Conservation (phyloP, 2,797 vertebrate genomes). For the Amblyopsis hoosieri region DNA sequence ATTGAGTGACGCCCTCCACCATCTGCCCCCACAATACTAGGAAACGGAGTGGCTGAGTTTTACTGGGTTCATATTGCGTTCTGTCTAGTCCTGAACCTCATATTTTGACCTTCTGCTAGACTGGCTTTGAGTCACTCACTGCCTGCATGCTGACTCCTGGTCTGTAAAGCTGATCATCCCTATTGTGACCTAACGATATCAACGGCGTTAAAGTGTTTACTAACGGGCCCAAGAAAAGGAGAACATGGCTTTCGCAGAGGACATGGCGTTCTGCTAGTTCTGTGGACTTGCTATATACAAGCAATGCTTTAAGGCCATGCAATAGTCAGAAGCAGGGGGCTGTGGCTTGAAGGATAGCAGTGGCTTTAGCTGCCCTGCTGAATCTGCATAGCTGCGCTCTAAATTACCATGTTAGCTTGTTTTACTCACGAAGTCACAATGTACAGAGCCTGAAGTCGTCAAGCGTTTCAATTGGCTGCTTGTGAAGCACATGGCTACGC, state of each 20-base stretch:
- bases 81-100: neutral
- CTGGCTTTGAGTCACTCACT: neutral
- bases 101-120: neutral
- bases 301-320: too few relatives aligned
- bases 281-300: too few relatives aligned
- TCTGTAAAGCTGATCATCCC: too few relatives aligned
- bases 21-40: neutral
- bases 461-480: neutral
- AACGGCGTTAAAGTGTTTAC: too few relatives aligned
- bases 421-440: neutral
- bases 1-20: constrained; percentile 6
- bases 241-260: too few relatives aligned
- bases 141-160: too few relatives aligned
- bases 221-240: too few relatives aligned
- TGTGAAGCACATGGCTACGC: constrained; percentile 36
- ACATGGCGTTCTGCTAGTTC: too few relatives aligned
- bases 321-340: too few relatives aligned
- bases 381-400: neutral
- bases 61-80: constrained; percentile 5
- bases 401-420: neutral
- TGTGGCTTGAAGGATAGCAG: too few relatives aligned
- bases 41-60: constrained; percentile 1
- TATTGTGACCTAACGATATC: too few relatives aligned
- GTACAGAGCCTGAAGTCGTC: neutral
- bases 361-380: neutral